A percentile compares a stretch with the other conserved stretches of the same genome.
These are phyloP conservation scores for Seira ritae DNA, from an alignment of 2,888 invertebrate species.

Conservation along the genomic window DNA sequence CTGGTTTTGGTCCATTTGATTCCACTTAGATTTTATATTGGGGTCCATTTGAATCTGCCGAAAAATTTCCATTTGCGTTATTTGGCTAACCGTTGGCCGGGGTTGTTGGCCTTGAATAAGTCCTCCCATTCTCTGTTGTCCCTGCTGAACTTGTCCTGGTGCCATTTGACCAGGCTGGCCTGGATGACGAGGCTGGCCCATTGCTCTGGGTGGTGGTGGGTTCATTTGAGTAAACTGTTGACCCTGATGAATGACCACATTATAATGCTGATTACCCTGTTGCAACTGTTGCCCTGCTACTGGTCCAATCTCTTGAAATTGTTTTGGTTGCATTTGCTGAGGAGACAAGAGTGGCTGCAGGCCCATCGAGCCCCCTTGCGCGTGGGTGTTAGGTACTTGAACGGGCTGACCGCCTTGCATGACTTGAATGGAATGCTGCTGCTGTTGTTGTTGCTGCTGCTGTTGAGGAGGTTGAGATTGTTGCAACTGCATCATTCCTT, in stretches of 20 bases:
- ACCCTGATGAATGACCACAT: conserved; percentile 62
- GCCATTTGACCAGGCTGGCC: conserved; percentile 14
- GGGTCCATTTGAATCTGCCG: conserved; percentile 71
- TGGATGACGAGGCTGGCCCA: conserved; percentile 24
- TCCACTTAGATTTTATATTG: conserved; percentile 71
- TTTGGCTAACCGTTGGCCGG: conserved; percentile 46
- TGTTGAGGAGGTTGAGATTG: conserved; percentile 25
- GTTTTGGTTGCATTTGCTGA: conserved; percentile 41
- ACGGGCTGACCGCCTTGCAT: conserved; percentile 46
- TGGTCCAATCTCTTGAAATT: conserved; percentile 51
- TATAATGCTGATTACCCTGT: conserved; percentile 61
- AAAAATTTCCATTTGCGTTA: conserved; percentile 72
- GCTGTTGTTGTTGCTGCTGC: conserved; percentile 44
- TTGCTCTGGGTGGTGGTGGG: conserved; percentile 44
- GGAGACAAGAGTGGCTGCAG: conserved; percentile 48
- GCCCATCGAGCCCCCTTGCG: neutral
- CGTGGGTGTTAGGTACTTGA: conserved; percentile 6
- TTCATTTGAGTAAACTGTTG: conserved; percentile 59
- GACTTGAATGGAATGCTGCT: conserved; percentile 40
- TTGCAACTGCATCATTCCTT: conserved; percentile 33
- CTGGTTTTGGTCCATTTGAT: conserved; percentile 71
- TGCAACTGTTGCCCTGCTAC: conserved; percentile 43
- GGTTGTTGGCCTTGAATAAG: neutral
- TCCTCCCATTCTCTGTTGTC: conserved; percentile 8
- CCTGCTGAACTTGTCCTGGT: conserved; percentile 18